Evolutionary conservation across 2,113 vertebrate genomes (phyloP), one percentile per base, ranked within the genome.

Genomic region (Tachuris rubrigastra): DNA sequence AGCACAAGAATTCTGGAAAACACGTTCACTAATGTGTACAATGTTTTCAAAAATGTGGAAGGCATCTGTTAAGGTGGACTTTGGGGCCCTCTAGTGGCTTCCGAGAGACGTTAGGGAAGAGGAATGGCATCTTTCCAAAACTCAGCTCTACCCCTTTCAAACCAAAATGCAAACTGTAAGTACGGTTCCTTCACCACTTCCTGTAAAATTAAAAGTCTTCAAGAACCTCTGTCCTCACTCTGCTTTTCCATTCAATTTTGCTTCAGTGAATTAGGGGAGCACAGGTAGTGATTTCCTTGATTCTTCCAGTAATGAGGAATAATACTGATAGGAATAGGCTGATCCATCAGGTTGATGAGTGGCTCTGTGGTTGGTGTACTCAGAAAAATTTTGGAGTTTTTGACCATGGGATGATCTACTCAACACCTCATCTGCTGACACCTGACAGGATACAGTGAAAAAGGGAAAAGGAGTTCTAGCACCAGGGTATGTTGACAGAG

Each of bases 71-170:
- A 39, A 44, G 24, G 13, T 62, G 96, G 95, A 83, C 63, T 96
- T 92, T 9, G 37, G 92, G 59, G 83, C 96, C 97, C 97, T 97
- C 97, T 97, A 95, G 96, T 95, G 97, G 96, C 23, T 5, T 10
- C 8, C 8, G 5, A 30, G 30, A 10, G 25, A 59, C 44, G 58
- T 24, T 18, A 14, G 6, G 28, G n/a, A 59, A 84, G 20, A 52
- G 16, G 33, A 18, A 23, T 12, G 15, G 10, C 35, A 24, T 15
- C 30, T 83, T n/a, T 12, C 47, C 37, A 53, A 82, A 82, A 30
- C 8, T 4, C 28, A 3, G 28, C 12, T 44, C 39, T 49, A 15
- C 4, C 0, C 1, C 12, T 50, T 72, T 46, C 8, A 2, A 58
- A 73, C 1, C 37, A 66, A 77, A 85, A n/a, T 9, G 19, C 9